Percentiles rank a stretch among this genome's conserved stretches.
These are phyloP conservation scores for Watsonalla binaria DNA, from an alignment of 2,888 invertebrate genomes.

Conservation along the genomic window DNA sequence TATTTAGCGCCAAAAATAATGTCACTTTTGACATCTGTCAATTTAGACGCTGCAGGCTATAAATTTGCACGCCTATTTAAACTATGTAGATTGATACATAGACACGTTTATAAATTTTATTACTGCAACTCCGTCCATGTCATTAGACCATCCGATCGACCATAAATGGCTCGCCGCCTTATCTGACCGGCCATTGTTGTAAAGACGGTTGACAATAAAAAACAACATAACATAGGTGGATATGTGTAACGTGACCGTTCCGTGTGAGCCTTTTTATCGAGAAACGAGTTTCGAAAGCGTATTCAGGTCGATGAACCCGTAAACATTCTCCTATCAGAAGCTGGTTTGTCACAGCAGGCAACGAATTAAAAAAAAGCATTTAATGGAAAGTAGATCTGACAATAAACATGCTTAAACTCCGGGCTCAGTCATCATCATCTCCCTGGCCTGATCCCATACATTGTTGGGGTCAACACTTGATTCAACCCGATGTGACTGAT, in stretches of 20 bases:
- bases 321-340: constrained; percentile 54
- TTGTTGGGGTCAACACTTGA: too few species aligned
- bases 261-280: constrained; percentile 49
- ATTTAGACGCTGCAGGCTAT: too few species aligned
- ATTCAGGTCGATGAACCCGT: constrained; percentile 57
- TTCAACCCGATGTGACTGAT: too few species aligned
- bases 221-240: constrained; percentile 15
- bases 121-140: background rate
- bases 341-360: constrained; percentile 37
- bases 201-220: constrained; percentile 29
- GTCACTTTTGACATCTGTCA: too few species aligned
- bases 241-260: constrained; percentile 31
- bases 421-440: too few species aligned
- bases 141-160: constrained; percentile 16
- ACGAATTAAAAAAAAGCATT: constrained; percentile 5
- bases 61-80: too few species aligned
- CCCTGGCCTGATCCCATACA: too few species aligned
- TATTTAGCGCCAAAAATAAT: too few species aligned
- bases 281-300: constrained; percentile 71
- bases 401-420: background rate
- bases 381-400: background rate
- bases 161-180: constrained; percentile 34
- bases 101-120: background rate
- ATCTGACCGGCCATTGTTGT: constrained; percentile 39
- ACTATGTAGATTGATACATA: too few species aligned